phyloP scores from a whole-genome alignment of 2,888 invertebrate species.

The Epicampocera succincta region DNA sequence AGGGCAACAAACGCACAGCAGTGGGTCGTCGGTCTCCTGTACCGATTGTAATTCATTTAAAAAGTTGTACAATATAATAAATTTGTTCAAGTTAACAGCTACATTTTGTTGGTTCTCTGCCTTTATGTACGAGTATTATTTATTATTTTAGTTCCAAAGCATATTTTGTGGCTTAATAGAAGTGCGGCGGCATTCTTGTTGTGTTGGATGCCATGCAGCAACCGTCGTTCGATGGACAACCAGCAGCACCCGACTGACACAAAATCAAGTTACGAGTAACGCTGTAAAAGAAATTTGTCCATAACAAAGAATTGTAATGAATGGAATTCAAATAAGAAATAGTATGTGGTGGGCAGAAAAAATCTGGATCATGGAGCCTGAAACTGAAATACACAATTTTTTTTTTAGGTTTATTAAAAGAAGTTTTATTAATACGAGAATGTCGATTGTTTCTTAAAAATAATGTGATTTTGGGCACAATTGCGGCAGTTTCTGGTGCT shows the following conservation, averaged over 20 bases:
- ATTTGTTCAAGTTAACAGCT: conserved; percentile 80
- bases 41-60: conserved; percentile 67
- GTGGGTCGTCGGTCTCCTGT: conserved; percentile 66
- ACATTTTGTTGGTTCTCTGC: conserved; percentile 77
- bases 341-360: no score
- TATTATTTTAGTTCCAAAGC: conserved; percentile 19
- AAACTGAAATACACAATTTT: no score
- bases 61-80: conserved; percentile 77
- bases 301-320: no score
- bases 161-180: conserved; percentile 3
- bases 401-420: no score
- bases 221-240: not conserved
- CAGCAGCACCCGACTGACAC: conserved; percentile 5
- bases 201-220: no score
- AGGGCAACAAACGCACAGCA: conserved; percentile 61
- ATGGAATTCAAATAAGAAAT: no score
- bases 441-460: no score
- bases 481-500: no score
- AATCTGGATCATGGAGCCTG: no score
- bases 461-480: no score
- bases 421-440: no score
- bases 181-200: not conserved
- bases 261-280: conserved; percentile 27
- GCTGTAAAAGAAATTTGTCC: no score
- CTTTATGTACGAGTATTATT: conserved; percentile 52